phyloP scores from a whole-genome alignment of 2,113 vertebrate species.

The Neoarius graeffei region DNA sequence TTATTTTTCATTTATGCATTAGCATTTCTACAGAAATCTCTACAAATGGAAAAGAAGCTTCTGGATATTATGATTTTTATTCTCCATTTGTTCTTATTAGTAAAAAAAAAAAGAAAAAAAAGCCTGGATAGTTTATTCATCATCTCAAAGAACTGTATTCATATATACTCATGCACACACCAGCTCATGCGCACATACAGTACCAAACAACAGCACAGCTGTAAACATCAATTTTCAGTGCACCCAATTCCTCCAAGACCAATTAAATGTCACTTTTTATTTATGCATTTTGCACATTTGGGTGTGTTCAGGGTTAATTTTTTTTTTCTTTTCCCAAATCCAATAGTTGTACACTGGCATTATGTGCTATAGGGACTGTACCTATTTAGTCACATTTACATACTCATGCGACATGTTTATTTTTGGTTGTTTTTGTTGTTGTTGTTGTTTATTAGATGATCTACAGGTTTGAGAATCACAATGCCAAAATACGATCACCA shows the following conservation, averaged over 20 bases:
- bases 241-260: constrained; percentile 39
- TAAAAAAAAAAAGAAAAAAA: constrained; percentile 1
- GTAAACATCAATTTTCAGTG: background rate
- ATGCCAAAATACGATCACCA: constrained; percentile 67
- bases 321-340: constrained; percentile 20
- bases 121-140: constrained; percentile 20
- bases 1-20: constrained; percentile 74
- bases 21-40: constrained; percentile 71
- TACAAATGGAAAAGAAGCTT: constrained; percentile 66
- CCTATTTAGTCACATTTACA: constrained; percentile 44
- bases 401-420: constrained; percentile 42
- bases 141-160: constrained; percentile 47
- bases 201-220: constrained; percentile 44
- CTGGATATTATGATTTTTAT: constrained; percentile 54
- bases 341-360: constrained; percentile 54
- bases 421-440: background rate
- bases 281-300: constrained; percentile 59
- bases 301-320: constrained; percentile 71
- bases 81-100: constrained; percentile 14
- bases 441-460: constrained; percentile 30
- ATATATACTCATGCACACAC: constrained; percentile 18
- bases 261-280: constrained; percentile 45
- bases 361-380: constrained; percentile 51
- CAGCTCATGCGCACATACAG: constrained; percentile 37
- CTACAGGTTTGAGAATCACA: constrained; percentile 54